Evolutionary conservation across 2,888 invertebrate species (phyloP).

Genomic region (Hirtodrosophila confusa): DNA sequence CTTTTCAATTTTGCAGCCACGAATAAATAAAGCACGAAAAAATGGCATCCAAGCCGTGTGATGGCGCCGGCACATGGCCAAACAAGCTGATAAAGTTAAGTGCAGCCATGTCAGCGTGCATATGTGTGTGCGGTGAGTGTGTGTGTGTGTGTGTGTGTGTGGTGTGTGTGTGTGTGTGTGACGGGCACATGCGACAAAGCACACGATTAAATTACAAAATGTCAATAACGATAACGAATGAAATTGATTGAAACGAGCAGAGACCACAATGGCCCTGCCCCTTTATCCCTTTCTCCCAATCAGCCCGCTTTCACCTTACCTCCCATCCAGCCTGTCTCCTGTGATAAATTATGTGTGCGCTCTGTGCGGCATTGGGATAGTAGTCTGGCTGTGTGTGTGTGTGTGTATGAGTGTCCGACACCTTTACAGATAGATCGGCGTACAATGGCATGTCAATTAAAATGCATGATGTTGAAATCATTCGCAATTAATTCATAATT

Average conservation of each 20-base stretch:
- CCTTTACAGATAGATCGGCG: constrained; percentile 49
- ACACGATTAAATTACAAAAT: constrained; percentile 80
- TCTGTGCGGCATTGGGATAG: neutral
- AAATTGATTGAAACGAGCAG: constrained; percentile 78
- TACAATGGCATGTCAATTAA: constrained; percentile 73
- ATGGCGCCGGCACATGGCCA: constrained; percentile 58
- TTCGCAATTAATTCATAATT: constrained; percentile 79
- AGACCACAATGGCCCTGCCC: constrained; percentile 57
- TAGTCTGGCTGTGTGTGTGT: constrained; percentile 3
- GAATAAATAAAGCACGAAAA: constrained; percentile 44
- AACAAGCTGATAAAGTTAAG: constrained; percentile 75
- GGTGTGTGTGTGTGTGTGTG: constrained; percentile 38
- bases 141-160: constrained; percentile 19
- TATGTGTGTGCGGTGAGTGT: constrained; percentile 9
- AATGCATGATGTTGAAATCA: constrained; percentile 80
- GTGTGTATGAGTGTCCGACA: constrained; percentile 27
- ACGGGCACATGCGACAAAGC: constrained; percentile 68
- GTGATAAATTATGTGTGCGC: constrained; percentile 66
- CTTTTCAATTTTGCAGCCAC: constrained; percentile 39
- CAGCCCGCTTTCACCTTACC: neutral
- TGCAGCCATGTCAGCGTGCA: constrained; percentile 52
- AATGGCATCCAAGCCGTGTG: constrained; percentile 23
- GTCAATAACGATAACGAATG: constrained; percentile 79
- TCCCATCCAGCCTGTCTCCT: constrained; percentile 22
- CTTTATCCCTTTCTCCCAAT: neutral